A percentile compares a stretch with the other conserved stretches of the same genome.
Evolutionary conservation across 2,888 invertebrate species (phyloP).

Genomic region (Tupiocoris notatus): DNA sequence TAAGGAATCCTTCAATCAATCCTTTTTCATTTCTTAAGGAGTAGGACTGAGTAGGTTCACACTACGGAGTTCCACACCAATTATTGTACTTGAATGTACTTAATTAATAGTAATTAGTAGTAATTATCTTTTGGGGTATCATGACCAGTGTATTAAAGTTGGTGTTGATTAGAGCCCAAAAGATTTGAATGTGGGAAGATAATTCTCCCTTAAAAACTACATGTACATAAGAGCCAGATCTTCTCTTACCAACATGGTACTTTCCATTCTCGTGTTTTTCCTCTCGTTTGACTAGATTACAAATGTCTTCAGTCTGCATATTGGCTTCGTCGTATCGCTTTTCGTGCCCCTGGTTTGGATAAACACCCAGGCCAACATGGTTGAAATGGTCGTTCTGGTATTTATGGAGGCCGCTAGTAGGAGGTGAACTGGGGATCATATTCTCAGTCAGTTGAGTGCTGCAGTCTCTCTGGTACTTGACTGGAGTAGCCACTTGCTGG

Average conservation of each 20-base stretch:
- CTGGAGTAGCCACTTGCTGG: conserved; percentile 40
- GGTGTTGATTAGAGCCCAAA: too few species aligned
- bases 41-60: too few species aligned
- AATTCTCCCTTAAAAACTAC: too few species aligned
- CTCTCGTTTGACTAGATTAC: conserved; percentile 51
- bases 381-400: conserved; percentile 49
- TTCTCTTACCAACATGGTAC: conserved; percentile 10
- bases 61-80: too few species aligned
- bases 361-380: conserved; percentile 45
- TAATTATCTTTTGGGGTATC: too few species aligned
- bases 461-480: conserved; percentile 49
- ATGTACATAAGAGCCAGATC: too few species aligned
- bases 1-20: too few species aligned
- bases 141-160: too few species aligned
- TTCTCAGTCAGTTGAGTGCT: conserved; percentile 49
- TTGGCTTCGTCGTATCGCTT: conserved; percentile 55
- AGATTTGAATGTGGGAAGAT: too few species aligned
- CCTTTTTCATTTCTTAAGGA: too few species aligned
- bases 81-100: too few species aligned
- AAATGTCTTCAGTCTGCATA: conserved; percentile 53
- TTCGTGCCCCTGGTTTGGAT: conserved; percentile 52
- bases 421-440: conserved; percentile 46
- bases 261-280: conserved; percentile 52
- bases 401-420: conserved; percentile 31
- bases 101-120: too few species aligned